phyloP scores from a whole-genome alignment of 2,888 invertebrate genomes.

The Cremastinae sp. region DNA sequence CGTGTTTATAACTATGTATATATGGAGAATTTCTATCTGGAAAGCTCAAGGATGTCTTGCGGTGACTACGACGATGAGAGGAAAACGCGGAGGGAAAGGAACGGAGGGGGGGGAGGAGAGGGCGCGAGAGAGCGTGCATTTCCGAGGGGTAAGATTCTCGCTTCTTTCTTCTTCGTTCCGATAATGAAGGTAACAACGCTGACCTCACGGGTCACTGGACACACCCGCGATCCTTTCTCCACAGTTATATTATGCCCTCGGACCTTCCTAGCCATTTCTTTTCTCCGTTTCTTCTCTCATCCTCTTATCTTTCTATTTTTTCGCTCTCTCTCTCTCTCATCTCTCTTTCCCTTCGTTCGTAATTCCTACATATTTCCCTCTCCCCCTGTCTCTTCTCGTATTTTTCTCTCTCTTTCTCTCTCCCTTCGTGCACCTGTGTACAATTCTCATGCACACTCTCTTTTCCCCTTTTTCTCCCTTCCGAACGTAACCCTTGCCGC shows the following conservation, averaged over 20 bases:
- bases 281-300: conserved; percentile 46
- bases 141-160: conserved; percentile 37
- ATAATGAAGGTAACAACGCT: conserved; percentile 76
- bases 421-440: conserved; percentile 29
- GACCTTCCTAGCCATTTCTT: conserved; percentile 23
- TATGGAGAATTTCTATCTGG: conserved; percentile 14
- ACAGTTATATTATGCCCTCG: conserved; percentile 15
- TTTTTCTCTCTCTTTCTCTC: conserved; percentile 14
- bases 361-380: conserved; percentile 21
- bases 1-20: conserved; percentile 1
- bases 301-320: conserved; percentile 42
- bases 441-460: conserved; percentile 20
- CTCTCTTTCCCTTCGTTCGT: background rate
- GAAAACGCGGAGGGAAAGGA: conserved; percentile 23
- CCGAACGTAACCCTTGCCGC: conserved; percentile 36
- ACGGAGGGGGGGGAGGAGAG: background rate
- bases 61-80: conserved; percentile 27
- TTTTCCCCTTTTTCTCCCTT: conserved; percentile 22
- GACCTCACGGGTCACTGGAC: conserved; percentile 73
- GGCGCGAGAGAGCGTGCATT: background rate
- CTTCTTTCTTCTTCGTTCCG: conserved; percentile 60
- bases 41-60: conserved; percentile 44
- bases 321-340: conserved; percentile 39
- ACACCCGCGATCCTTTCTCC: conserved; percentile 67
- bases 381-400: conserved; percentile 10